phyloP scores from a whole-genome alignment of 2,888 invertebrate species.

The Lomographa bimaculata region DNA sequence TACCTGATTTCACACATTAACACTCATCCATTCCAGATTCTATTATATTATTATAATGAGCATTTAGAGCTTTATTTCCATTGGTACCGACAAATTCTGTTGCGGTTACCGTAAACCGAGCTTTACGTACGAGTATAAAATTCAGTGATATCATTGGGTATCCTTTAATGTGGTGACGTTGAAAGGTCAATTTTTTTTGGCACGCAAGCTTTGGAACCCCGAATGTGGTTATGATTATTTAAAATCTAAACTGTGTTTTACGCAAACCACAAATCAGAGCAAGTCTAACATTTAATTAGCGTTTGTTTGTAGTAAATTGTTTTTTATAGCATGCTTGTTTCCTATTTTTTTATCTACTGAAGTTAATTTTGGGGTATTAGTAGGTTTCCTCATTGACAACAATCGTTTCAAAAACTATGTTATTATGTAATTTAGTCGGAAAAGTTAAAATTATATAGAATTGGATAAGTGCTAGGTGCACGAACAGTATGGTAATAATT shows the following conservation, averaged over 20 bases:
- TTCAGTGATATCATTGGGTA: slow-evolving; percentile 10
- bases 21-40: no score
- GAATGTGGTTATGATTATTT: background rate
- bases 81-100: no score
- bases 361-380: no score
- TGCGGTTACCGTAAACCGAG: slow-evolving; percentile 3
- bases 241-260: slow-evolving; percentile 2
- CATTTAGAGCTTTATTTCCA: no score
- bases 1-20: no score
- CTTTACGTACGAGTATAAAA: slow-evolving; percentile 2
- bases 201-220: background rate
- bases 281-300: no score
- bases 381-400: background rate
- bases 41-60: no score
- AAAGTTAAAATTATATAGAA: slow-evolving; percentile 26
- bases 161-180: slow-evolving; percentile 10
- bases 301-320: no score
- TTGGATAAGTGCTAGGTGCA: slow-evolving; percentile 23
- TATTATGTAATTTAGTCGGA: slow-evolving; percentile 25
- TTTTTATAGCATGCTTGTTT: no score
- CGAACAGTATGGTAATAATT: slow-evolving; percentile 30
- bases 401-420: slow-evolving; percentile 2
- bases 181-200: slow-evolving; percentile 1
- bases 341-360: no score
- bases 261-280: background rate